Evolutionary conservation across 2,113 vertebrate species (phyloP).

Genomic region (Buteo buteo): DNA sequence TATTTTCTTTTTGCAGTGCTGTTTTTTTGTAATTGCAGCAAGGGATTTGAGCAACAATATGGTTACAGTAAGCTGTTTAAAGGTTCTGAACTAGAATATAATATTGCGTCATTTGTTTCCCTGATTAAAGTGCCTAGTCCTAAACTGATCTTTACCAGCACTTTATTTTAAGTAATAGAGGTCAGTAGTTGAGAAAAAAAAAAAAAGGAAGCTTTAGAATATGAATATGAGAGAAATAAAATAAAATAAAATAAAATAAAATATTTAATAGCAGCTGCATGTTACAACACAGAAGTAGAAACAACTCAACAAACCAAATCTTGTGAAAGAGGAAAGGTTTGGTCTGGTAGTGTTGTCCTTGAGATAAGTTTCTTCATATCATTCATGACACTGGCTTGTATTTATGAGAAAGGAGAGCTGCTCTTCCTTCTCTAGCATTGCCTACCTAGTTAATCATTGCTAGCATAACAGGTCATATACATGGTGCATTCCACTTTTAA

Average conservation of each 20-base stretch:
- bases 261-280: not conserved
- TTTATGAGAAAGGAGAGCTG: not conserved
- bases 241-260: not conserved
- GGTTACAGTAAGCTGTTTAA: not conserved
- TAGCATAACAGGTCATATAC: fast-evolving
- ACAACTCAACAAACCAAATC: not conserved
- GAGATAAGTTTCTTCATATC: not conserved
- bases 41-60: not conserved
- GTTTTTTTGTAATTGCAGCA: not conserved
- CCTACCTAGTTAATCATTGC: no score
- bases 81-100: not conserved
- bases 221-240: not conserved
- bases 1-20: not conserved
- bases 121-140: not conserved
- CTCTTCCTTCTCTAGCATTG: not conserved
- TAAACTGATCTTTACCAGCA: not conserved
- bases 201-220: not conserved
- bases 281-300: not conserved
- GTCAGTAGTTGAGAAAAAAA: not conserved
- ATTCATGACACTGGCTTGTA: not conserved
- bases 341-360: not conserved
- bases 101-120: not conserved
- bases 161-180: not conserved
- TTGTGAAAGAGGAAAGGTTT: not conserved
- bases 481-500: not conserved